phyloP scores from a whole-genome alignment of 2,888 invertebrate species.

The Hermaeophaga mercurialis region DNA sequence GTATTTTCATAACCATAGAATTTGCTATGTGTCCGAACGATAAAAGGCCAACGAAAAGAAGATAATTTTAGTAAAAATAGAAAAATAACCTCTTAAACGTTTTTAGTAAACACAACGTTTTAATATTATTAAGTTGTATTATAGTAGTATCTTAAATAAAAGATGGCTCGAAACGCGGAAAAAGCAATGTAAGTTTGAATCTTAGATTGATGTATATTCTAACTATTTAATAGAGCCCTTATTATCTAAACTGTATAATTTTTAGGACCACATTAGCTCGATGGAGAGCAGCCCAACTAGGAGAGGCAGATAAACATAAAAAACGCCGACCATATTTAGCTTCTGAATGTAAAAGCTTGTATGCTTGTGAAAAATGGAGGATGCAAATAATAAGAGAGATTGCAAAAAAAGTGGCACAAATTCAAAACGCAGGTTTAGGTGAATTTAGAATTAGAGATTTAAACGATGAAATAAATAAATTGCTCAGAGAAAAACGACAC shows the following conservation, averaged over 20 bases:
- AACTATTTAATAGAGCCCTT: too few relatives aligned
- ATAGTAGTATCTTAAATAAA: too few relatives aligned
- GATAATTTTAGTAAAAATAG: too few relatives aligned
- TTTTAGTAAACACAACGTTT: too few relatives aligned
- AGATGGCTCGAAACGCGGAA: constrained; percentile 35
- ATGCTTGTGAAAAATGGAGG: constrained; percentile 95
- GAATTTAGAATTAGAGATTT: constrained; percentile 97
- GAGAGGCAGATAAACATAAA: constrained; percentile 81
- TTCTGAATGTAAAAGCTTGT: constrained; percentile 90
- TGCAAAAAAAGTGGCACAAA: constrained; percentile 97
- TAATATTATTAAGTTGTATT: too few relatives aligned
- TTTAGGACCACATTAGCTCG: constrained; percentile 95
- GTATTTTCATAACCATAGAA: too few relatives aligned
- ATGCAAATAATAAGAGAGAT: constrained; percentile 97
- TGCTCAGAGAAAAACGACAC: constrained; percentile 92
- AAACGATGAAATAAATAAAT: constrained; percentile 99
- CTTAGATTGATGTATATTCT: background rate
- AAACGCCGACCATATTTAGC: constrained; percentile 93
- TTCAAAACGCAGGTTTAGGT: constrained; percentile 99
- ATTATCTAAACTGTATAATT: constrained; percentile 14
- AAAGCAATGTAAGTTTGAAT: constrained; percentile 31
- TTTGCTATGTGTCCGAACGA: too few relatives aligned
- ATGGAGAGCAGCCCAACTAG: constrained; percentile 96
- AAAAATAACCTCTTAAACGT: too few relatives aligned
- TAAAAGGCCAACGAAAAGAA: too few relatives aligned